phyloP scores from a whole-genome alignment of 2,888 invertebrate species.

The Apamea crenata region DNA sequence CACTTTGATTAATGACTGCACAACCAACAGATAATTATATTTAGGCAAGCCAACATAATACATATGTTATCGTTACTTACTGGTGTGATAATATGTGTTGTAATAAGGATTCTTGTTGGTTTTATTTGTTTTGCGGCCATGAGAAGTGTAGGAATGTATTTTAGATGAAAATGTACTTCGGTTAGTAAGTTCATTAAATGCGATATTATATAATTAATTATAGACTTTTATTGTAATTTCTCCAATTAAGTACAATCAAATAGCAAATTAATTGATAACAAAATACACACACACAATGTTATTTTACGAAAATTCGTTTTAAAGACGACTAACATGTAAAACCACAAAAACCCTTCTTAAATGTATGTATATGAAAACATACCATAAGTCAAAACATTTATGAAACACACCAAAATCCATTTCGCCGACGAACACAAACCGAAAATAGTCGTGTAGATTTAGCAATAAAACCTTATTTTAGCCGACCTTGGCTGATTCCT shows the following conservation, averaged over 20 bases:
- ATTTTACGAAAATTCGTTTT: neutral
- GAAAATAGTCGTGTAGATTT: conserved; percentile 74
- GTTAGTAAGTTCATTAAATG: neutral
- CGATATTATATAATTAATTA: neutral
- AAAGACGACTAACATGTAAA: neutral
- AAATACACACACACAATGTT: neutral
- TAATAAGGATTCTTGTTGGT: conserved; percentile 6
- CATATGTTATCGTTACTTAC: conserved; percentile 36
- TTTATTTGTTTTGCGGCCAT: conserved; percentile 13
- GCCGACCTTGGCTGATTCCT: conserved; percentile 77
- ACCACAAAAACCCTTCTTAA: neutral
- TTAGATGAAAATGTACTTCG: neutral
- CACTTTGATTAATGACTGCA: conserved; percentile 64
- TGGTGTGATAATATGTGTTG: conserved; percentile 16
- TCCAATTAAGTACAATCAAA: neutral
- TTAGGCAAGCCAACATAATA: conserved; percentile 51
- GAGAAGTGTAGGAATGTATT: neutral
- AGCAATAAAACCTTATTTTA: conserved; percentile 77
- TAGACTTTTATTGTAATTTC: neutral
- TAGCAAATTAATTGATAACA: neutral
- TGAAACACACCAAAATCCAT: conserved; percentile 24
- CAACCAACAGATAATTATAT: conserved; percentile 61
- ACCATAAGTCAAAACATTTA: conserved; percentile 15
- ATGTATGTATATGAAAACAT: neutral
- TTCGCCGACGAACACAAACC: conserved; percentile 51